Conservation (phyloP, 2,888 invertebrate genomes). For the Horisme vitalbata region DNA sequence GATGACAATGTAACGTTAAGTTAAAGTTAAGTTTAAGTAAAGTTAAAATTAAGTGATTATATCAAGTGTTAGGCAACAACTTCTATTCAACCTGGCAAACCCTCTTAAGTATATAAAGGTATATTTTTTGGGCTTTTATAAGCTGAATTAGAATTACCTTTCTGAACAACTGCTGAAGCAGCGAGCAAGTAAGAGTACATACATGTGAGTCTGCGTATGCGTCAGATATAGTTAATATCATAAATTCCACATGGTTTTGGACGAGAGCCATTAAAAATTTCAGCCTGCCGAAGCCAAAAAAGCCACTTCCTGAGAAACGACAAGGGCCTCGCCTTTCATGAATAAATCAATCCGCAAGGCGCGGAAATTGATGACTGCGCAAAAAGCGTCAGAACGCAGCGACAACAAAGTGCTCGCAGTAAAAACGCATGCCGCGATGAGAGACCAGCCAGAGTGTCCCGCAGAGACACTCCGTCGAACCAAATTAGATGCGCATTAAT, state of each 20-base stretch:
- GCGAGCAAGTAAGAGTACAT: not conserved
- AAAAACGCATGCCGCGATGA: conserved; percentile 72
- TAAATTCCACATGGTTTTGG: conserved; percentile 79
- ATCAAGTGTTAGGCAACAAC: too few species aligned
- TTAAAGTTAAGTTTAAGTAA: too few species aligned
- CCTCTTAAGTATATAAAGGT: too few species aligned
- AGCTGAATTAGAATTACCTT: too few species aligned
- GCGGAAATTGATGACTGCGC: conserved; percentile 80
- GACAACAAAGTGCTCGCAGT: conserved; percentile 76
- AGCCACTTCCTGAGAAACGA: conserved; percentile 77
- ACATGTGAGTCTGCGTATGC: conserved; percentile 10
- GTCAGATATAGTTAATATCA: conserved; percentile 52
- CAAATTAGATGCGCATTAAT: conserved; percentile 81
- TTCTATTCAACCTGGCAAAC: too few species aligned
- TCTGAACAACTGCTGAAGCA: not conserved
- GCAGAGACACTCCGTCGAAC: conserved; percentile 54
- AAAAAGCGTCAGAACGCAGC: conserved; percentile 73
- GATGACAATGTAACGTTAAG: too few species aligned
- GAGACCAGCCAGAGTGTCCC: conserved; percentile 48
- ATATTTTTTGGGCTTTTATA: too few species aligned
- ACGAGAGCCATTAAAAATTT: conserved; percentile 79
- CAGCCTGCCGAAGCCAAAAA: conserved; percentile 68
- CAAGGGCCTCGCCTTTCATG: conserved; percentile 69
- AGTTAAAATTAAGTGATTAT: too few species aligned
- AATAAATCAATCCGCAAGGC: conserved; percentile 80